These are phyloP conservation scores for Eupeodes latifasciatus DNA, from an alignment of 2,888 invertebrate species.

Conservation along the genomic window DNA sequence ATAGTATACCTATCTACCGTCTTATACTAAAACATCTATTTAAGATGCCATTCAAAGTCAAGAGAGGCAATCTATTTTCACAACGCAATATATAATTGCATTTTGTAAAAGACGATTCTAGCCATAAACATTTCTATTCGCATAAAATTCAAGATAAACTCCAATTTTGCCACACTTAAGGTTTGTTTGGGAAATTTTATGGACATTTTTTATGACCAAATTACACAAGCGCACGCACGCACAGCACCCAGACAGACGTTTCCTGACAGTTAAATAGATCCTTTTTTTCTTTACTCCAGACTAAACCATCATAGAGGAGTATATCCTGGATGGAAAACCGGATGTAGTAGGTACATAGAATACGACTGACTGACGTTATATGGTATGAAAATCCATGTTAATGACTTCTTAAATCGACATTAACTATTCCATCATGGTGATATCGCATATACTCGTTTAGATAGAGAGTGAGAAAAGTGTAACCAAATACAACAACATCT, in stretches of 20 bases:
- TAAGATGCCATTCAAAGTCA: constrained; percentile 43
- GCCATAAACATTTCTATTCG: constrained; percentile 64
- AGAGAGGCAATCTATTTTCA: constrained; percentile 56
- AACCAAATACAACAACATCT: constrained; percentile 17
- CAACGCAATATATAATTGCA: constrained; percentile 70
- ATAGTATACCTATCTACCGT: neutral
- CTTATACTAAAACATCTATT: neutral
- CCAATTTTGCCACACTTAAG: constrained; percentile 68
- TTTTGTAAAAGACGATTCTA: constrained; percentile 52
- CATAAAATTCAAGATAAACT: constrained; percentile 74
- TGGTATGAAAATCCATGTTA: constrained; percentile 72
- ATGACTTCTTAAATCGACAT: constrained; percentile 68
- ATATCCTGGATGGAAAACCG: constrained; percentile 17
- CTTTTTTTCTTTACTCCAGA: neutral
- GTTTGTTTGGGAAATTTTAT: constrained; percentile 41
- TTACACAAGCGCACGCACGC: constrained; percentile 21
- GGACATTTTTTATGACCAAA: constrained; percentile 55
- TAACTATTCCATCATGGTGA: constrained; percentile 29
- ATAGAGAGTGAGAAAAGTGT: constrained; percentile 5
- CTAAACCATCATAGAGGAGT: neutral
- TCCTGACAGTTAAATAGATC: constrained; percentile 26
- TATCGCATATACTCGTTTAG: neutral
- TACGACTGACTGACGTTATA: neutral
- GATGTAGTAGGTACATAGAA: too few relatives aligned
- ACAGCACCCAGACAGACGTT: constrained; percentile 4